Percentiles rank a stretch among this genome's conserved stretches.
Conservation (phyloP, 2,797 vertebrate genomes). For the Periparus ater region DNA sequence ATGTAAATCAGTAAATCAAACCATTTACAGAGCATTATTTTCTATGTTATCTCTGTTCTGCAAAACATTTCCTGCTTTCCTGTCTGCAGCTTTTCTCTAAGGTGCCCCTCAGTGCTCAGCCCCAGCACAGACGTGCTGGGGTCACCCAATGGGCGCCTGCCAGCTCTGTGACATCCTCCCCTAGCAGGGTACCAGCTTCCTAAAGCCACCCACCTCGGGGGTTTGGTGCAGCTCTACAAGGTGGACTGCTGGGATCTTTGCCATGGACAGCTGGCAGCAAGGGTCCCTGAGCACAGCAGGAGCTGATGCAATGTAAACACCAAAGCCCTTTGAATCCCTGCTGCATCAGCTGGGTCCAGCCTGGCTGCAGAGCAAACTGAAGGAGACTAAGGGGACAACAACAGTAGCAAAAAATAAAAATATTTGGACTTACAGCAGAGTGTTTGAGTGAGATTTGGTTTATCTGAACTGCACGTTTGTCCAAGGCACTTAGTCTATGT, state of each 20-base stretch:
- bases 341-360: not conserved
- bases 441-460: not conserved
- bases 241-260: not conserved
- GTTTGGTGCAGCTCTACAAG: not conserved
- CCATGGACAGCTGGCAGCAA: fast-evolving
- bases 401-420: not conserved
- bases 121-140: fast-evolving
- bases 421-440: fast-evolving
- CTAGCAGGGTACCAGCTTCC: not conserved
- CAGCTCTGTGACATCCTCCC: not conserved
- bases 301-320: not conserved
- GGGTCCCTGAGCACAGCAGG: not conserved
- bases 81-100: not conserved
- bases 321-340: not conserved
- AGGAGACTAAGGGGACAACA: not conserved
- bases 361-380: not conserved
- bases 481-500: not conserved
- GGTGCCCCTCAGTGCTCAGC: not conserved
- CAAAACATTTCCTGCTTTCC: constrained; percentile 56
- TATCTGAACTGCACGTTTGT: not conserved
- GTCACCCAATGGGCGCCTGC: fast-evolving
- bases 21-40: not conserved
- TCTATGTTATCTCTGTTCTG: constrained; percentile 40
- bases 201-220: not conserved
- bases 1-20: not conserved